Percentiles rank a stretch among this genome's conserved stretches.
Evolutionary conservation across 2,888 invertebrate species (phyloP).

Genomic region (Cephus pulcher): DNA sequence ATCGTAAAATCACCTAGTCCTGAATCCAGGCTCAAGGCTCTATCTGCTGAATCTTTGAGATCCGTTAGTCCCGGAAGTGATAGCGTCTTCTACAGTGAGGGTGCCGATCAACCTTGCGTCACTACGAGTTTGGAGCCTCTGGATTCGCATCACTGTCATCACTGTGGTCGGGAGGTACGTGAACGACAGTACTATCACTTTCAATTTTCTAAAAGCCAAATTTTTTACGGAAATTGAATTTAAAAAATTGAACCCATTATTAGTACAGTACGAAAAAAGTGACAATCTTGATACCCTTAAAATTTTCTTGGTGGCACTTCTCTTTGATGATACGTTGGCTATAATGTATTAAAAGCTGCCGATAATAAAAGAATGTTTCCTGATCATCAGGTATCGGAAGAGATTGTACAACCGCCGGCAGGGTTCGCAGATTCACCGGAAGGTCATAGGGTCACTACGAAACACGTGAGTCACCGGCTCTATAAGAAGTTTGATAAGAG

Average conservation of each 20-base stretch:
- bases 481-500: slow-evolving; percentile 85
- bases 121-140: slow-evolving; percentile 36
- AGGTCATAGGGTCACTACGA: slow-evolving; percentile 57
- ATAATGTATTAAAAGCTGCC: too few species aligned
- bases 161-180: slow-evolving; percentile 83
- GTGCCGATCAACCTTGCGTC: slow-evolving; percentile 70
- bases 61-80: slow-evolving; percentile 93
- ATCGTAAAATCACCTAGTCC: slow-evolving; percentile 64
- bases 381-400: slow-evolving; percentile 64
- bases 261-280: too few species aligned
- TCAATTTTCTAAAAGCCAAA: neutral
- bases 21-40: slow-evolving; percentile 77
- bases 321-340: neutral
- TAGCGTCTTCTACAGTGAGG: slow-evolving; percentile 90
- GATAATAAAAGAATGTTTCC: neutral
- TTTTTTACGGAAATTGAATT: neutral
- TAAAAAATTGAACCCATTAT: too few species aligned
- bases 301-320: neutral
- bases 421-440: slow-evolving; percentile 89
- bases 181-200: slow-evolving; percentile 63
- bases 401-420: slow-evolving; percentile 89
- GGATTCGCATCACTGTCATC: slow-evolving; percentile 76
- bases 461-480: slow-evolving; percentile 69
- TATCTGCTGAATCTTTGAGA: slow-evolving; percentile 87
- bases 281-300: too few species aligned